Conservation (phyloP, 2,113 vertebrate species). For the Alaudala cheleensis region DNA sequence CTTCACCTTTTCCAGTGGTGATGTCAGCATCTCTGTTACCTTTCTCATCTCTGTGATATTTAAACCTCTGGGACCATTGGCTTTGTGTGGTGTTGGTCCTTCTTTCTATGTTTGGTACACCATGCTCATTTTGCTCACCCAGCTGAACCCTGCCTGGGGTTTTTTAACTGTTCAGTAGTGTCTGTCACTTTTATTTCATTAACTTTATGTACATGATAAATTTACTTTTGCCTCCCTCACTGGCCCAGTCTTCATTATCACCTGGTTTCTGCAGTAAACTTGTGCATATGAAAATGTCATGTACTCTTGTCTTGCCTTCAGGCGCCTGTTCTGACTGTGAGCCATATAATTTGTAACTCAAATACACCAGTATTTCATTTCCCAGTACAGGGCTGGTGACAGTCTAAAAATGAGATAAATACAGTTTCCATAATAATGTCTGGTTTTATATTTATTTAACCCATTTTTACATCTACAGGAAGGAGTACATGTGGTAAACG, state of each 20-base stretch:
- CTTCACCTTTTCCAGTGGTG: background rate
- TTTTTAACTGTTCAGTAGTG: background rate
- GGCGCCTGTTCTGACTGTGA: background rate
- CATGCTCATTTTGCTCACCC: background rate
- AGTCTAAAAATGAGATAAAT: background rate
- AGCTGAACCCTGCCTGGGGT: background rate
- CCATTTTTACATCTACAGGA: background rate
- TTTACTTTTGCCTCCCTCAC: background rate
- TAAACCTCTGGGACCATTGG: background rate
- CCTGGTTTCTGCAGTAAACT: background rate
- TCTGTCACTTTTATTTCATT: background rate
- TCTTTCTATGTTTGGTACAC: background rate
- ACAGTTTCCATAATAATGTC: background rate
- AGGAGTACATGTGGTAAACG: background rate
- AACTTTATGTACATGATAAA: background rate
- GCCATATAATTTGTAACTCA: background rate
- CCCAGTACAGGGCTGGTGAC: background rate
- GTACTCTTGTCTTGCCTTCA: background rate
- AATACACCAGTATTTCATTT: background rate
- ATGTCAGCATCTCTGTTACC: background rate
- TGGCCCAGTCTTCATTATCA: background rate
- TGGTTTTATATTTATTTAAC: background rate
- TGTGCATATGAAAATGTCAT: background rate
- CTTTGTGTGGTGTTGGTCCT: background rate
- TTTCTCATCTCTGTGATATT: background rate